Percentiles rank a stretch among this genome's conserved stretches.
phyloP scores from a whole-genome alignment of 2,888 invertebrate species.

The Syrphus vitripennis region DNA sequence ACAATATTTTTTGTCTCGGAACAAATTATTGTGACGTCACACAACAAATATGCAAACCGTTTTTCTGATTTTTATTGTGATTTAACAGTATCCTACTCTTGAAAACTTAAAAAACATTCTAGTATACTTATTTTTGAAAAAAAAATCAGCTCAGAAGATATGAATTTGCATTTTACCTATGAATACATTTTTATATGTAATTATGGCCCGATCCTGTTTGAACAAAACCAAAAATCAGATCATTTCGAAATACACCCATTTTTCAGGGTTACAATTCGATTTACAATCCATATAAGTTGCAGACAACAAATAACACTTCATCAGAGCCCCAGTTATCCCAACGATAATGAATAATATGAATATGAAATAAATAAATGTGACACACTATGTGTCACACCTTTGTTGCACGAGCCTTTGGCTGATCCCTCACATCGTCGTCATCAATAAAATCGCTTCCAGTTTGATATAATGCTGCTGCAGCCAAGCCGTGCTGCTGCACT shows the following conservation, averaged over 20 bases:
- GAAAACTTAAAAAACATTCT: no score
- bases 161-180: no score
- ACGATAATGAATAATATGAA: constrained; percentile 9
- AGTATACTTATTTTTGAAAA: no score
- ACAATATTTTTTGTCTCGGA: no score
- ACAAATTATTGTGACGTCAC: no score
- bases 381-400: constrained; percentile 57
- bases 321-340: not conserved
- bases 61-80: no score
- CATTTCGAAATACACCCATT: not conserved
- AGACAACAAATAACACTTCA: not conserved
- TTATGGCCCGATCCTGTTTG: not conserved
- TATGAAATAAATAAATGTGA: constrained; percentile 31
- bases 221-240: not conserved
- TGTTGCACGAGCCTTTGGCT: constrained; percentile 38
- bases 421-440: not conserved
- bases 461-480: not conserved
- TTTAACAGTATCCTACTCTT: no score
- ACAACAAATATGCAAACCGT: no score
- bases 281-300: not conserved
- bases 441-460: not conserved
- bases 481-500: not conserved
- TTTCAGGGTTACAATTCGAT: constrained; percentile 5
- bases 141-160: no score
- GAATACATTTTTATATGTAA: no score